Evolutionary conservation across 2,113 vertebrate species (phyloP).

Genomic region (Colinus virginianus): DNA sequence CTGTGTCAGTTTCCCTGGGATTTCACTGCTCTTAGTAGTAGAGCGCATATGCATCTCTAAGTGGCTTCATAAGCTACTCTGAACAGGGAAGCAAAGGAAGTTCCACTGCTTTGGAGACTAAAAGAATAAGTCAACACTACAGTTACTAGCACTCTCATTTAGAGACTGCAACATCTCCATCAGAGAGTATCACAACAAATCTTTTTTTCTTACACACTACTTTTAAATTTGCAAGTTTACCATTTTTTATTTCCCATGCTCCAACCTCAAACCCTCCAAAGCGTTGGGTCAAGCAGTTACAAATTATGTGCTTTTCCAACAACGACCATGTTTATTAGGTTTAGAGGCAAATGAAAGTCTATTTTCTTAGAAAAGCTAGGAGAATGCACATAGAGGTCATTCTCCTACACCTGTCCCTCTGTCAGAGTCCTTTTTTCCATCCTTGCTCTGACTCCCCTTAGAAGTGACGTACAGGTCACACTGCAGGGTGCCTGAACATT

Average conservation of each 20-base stretch:
- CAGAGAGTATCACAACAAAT: not conserved
- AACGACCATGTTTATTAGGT: not conserved
- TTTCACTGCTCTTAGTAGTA: not conserved
- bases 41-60: rapidly evolving
- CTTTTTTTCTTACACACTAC: not conserved
- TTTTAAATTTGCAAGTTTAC: not conserved
- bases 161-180: not conserved
- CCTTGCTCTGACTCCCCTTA: not conserved
- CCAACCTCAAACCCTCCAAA: not conserved
- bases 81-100: not conserved
- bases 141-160: not conserved
- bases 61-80: not conserved
- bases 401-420: not conserved
- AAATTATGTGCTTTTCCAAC: not conserved
- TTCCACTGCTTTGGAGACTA: not conserved
- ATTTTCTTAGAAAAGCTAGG: not conserved
- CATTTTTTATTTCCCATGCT: not conserved
- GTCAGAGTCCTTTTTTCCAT: not conserved
- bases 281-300: not conserved
- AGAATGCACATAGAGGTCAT: not conserved
- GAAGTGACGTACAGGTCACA: not conserved
- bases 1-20: not conserved
- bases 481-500: not conserved
- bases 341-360: not conserved
- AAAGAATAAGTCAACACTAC: not conserved